phyloP scores from a whole-genome alignment of 2,113 vertebrate genomes.

The Hippocampus comes region DNA sequence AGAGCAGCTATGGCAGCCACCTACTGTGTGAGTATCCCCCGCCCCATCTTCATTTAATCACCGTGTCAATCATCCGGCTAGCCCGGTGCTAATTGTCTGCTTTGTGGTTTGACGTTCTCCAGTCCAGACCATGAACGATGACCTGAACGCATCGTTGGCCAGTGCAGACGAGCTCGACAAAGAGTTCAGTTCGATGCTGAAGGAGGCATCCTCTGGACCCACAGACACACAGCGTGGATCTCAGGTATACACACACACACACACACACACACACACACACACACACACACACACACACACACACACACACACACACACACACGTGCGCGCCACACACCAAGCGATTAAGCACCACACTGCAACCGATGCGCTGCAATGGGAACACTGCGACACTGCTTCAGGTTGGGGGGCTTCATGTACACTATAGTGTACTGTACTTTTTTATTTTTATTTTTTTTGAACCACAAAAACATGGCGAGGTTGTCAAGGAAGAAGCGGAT shows the following conservation, averaged over 20 bases:
- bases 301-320: too few relatives aligned
- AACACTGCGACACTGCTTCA: too few relatives aligned
- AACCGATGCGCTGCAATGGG: too few relatives aligned
- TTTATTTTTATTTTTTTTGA: too few relatives aligned
- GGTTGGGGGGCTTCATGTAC: too few relatives aligned
- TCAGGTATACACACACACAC: not conserved
- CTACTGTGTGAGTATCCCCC: slow-evolving; percentile 64
- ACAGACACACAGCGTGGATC: not conserved
- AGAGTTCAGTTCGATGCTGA: slow-evolving; percentile 71
- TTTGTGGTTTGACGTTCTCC: slow-evolving; percentile 21
- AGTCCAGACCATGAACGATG: slow-evolving; percentile 72
- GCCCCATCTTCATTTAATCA: not conserved
- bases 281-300: not conserved
- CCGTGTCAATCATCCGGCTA: not conserved
- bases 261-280: not conserved
- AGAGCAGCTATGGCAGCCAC: slow-evolving; percentile 43
- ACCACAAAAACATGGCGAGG: too few relatives aligned
- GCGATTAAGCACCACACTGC: not conserved
- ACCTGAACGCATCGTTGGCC: slow-evolving; percentile 72
- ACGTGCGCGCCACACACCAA: too few relatives aligned
- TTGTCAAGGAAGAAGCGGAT: too few relatives aligned
- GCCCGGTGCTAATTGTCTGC: slow-evolving; percentile 9
- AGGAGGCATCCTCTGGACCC: slow-evolving; percentile 43
- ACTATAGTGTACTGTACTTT: too few relatives aligned
- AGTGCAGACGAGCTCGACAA: slow-evolving; percentile 73